Base-by-base conservation (phyloP, 2,113 vertebrate species). In the Phaethon lepturus region DNA sequence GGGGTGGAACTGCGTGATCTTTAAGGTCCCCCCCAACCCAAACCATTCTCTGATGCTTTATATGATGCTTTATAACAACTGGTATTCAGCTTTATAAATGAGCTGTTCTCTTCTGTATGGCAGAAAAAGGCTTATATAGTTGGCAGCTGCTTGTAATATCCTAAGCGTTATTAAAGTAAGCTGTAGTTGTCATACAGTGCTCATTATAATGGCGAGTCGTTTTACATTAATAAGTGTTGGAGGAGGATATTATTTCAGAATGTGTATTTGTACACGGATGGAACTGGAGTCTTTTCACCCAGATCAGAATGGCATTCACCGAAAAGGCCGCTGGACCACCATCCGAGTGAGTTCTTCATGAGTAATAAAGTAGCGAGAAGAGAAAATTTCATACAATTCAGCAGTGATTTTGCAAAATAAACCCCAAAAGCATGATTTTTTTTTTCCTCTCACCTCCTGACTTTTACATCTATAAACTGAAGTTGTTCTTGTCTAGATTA, bases 161-260 rank as follows among this genome's bases (percentile, higher is more conserved):
- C 53, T 29, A 7, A 79, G 69, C 62, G 68, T 97, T 94, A 94
- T 94, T 95, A 47, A 95, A 94, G 80, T 85, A 78, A 92, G 91
- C 83, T 79, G 62, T 68, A 87, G 89, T 72, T 89, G 89, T 89
- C 19, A 0, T 91, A 78, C 95, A 97, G 91, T 58, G 74, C 84
- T 75, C 69, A 2, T 28, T 76, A 25, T 62, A 94, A 76, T 49
- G 58, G 89, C 0, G 0, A 13, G 7, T 90, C 89, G 53, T 82
- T 93, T 90, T 82, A 66, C 71, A 59, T 64, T 93, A 90, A 69
- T 90, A 44, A 38, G 86, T 85, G 93, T 91, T 90, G 62, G 58
- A 93, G 91, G 93, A 95, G 93, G 93, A 82, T 93, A 55, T 91
- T 82, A 79, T 88, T 96, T 83, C 89, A 45, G 60, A 91, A 38